phyloP scores from a whole-genome alignment of 2,888 invertebrate genomes.

The Pediacus dermestoides region DNA sequence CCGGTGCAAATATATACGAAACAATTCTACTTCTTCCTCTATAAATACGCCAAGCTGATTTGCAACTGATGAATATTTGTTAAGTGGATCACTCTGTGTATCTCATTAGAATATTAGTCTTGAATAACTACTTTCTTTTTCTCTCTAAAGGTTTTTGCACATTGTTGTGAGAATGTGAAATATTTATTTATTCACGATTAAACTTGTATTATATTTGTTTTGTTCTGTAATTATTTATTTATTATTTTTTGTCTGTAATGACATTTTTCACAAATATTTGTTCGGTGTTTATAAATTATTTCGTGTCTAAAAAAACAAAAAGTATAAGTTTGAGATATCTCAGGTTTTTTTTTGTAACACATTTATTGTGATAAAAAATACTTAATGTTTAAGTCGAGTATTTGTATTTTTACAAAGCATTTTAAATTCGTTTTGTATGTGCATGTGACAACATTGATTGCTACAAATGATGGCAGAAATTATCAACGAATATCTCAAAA shows the following conservation, averaged over 20 bases:
- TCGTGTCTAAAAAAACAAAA: not conserved
- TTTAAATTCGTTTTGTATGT: constrained; percentile 16
- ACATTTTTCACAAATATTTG: constrained; percentile 11
- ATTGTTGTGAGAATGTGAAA: too few species aligned
- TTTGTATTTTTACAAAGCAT: constrained; percentile 44
- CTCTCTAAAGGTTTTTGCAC: too few species aligned
- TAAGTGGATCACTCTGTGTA: constrained; percentile 15
- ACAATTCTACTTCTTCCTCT: constrained; percentile 24
- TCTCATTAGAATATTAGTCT: too few species aligned
- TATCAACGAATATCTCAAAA: constrained; percentile 15
- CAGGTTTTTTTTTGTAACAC: constrained; percentile 33
- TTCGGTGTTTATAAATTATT: too few species aligned
- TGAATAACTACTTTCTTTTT: too few species aligned
- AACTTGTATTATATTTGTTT: constrained; percentile 24
- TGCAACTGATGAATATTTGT: constrained; percentile 19
- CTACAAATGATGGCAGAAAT: constrained; percentile 13
- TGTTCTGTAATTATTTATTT: constrained; percentile 25
- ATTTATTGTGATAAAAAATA: constrained; percentile 44
- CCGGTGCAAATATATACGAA: constrained; percentile 40
- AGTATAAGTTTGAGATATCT: constrained; percentile 26
- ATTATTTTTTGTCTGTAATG: constrained; percentile 14
- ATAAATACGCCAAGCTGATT: too few species aligned
- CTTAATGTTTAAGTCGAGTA: constrained; percentile 49
- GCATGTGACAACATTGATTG: constrained; percentile 2
- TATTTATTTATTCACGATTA: too few species aligned